Conservation (phyloP, 2,888 invertebrate genomes). For the Campoplex nolae region DNA sequence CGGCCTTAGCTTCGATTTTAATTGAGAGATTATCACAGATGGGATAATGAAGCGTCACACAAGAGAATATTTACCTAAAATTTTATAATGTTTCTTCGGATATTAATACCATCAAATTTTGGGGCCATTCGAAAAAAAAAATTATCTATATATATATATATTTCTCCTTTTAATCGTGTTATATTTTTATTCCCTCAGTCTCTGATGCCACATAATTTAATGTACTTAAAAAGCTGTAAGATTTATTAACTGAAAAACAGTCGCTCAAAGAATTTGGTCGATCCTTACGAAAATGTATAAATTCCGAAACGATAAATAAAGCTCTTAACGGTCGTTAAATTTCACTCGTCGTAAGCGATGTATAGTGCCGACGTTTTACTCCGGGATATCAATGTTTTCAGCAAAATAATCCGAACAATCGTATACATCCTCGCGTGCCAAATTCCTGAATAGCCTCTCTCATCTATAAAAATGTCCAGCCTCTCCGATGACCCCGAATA, state of each 20-base stretch:
- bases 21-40: background rate
- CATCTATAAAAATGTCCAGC: constrained; percentile 40
- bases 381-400: constrained; percentile 44
- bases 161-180: background rate
- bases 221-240: background rate
- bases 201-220: background rate
- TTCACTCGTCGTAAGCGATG: constrained; percentile 28
- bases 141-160: too few relatives aligned
- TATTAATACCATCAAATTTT: background rate
- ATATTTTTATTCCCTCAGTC: background rate
- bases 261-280: constrained; percentile 17
- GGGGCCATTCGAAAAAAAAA: background rate
- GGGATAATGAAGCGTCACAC: background rate
- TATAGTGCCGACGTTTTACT: constrained; percentile 50
- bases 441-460: constrained; percentile 50
- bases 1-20: background rate
- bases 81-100: background rate
- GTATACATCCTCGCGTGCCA: constrained; percentile 52
- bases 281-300: constrained; percentile 31
- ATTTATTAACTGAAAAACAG: constrained; percentile 2
- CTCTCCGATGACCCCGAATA: constrained; percentile 29
- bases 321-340: constrained; percentile 44
- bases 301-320: constrained; percentile 48
- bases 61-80: background rate
- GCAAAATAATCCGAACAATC: constrained; percentile 32